A percentile compares a stretch with the other conserved stretches of the same genome.
Evolutionary conservation across 2,797 vertebrate genomes (phyloP).

Genomic region (Sarcoramphus papa): DNA sequence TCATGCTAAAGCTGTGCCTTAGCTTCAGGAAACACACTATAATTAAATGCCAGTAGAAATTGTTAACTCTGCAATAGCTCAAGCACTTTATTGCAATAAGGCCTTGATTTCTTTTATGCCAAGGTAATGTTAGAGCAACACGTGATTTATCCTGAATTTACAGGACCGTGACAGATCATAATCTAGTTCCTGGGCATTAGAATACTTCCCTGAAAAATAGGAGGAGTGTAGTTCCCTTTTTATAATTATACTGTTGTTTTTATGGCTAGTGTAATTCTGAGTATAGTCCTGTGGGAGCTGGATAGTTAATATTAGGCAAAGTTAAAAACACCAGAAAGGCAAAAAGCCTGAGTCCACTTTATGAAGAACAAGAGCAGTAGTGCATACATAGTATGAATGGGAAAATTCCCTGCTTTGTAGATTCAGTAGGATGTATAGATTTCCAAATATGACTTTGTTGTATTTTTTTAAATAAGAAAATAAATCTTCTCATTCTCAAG

Average conservation of each 20-base stretch:
- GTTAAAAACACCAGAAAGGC: not conserved
- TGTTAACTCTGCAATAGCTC: not conserved
- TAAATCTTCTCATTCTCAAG: not conserved
- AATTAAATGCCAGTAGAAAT: not conserved
- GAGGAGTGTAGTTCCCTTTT: not conserved
- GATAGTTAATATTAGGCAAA: not conserved
- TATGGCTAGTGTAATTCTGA: not conserved
- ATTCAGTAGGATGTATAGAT: not conserved
- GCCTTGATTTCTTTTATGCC: not conserved
- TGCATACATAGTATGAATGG: not conserved
- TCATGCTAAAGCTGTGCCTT: not conserved
- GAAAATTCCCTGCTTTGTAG: not conserved
- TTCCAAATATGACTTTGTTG: not conserved
- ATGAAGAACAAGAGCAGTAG: not conserved
- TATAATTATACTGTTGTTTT: not conserved
- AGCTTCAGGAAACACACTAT: not conserved
- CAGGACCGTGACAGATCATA: not conserved
- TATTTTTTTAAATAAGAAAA: not conserved
- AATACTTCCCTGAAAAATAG: not conserved
- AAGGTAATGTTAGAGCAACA: not conserved
- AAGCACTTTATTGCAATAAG: not conserved
- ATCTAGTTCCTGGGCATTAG: not conserved
- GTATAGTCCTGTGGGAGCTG: not conserved
- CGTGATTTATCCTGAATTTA: conserved; percentile 5
- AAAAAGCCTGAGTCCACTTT: not conserved